phyloP scores from a whole-genome alignment of 2,113 vertebrate genomes.

The Lampris incognitus region DNA sequence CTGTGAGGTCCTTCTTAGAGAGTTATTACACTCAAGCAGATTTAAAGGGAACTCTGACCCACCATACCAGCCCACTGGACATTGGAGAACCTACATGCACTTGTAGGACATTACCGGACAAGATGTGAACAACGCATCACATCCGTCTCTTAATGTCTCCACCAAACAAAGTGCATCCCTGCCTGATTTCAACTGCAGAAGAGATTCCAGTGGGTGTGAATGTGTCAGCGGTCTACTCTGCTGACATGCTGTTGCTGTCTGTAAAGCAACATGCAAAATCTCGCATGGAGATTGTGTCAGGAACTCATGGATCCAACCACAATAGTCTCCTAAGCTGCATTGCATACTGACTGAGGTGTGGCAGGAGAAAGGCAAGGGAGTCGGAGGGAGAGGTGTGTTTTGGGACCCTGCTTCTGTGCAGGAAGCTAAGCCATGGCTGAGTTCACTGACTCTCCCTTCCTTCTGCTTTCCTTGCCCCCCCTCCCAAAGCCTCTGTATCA shows the following conservation, averaged over 20 bases:
- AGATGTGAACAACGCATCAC: conserved; percentile 18
- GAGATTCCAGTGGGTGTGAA: background rate
- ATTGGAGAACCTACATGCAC: background rate
- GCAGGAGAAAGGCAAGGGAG: conserved; percentile 34
- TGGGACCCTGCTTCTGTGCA: background rate
- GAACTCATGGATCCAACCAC: background rate
- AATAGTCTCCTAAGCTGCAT: background rate
- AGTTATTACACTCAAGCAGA: conserved; percentile 12
- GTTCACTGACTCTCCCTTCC: conserved; percentile 20
- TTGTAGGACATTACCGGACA: conserved; percentile 53
- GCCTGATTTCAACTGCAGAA: background rate
- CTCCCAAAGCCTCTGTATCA: background rate
- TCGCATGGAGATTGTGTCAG: background rate
- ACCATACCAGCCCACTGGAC: background rate
- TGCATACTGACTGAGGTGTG: background rate
- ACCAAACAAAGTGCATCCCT: conserved; percentile 47
- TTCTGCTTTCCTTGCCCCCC: background rate
- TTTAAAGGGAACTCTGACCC: background rate
- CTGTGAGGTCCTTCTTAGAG: conserved; percentile 22
- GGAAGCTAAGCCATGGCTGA: background rate
- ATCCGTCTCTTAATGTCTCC: conserved; percentile 44
- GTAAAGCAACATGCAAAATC: background rate
- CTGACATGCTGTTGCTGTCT: background rate
- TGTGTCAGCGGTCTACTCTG: background rate
- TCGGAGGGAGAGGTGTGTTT: conserved; percentile 27